Conservation (phyloP, 2,113 vertebrate species). For the Bambusicola thoracicus region DNA sequence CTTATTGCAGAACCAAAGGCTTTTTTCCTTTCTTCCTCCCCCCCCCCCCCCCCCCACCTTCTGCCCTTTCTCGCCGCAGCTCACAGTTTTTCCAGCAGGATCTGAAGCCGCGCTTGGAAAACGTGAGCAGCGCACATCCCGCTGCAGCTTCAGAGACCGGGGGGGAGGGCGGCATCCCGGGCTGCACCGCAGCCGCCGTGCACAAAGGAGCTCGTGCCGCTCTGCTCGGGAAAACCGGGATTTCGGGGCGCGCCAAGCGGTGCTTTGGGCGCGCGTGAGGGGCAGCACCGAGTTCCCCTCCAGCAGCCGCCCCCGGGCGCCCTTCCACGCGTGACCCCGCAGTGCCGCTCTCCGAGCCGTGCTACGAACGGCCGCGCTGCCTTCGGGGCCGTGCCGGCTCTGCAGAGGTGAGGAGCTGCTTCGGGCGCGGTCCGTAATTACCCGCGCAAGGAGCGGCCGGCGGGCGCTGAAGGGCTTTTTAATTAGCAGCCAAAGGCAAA, state of each 20-base stretch:
- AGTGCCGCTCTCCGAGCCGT: fast-evolving
- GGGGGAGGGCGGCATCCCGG: neutral
- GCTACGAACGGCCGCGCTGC: fast-evolving
- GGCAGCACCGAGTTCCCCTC: neutral
- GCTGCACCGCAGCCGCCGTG: neutral
- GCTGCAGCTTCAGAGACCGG: too few species aligned
- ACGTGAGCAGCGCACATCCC: too few species aligned
- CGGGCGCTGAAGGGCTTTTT: constrained; percentile 59
- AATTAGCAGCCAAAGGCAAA: constrained; percentile 65
- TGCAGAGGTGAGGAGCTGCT: neutral
- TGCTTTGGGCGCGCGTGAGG: neutral
- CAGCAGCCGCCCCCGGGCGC: neutral
- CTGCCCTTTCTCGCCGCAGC: neutral
- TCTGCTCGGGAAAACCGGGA: neutral
- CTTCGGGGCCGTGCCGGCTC: fast-evolving
- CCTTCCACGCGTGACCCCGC: fast-evolving
- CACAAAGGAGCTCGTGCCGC: neutral
- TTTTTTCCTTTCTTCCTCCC: fast-evolving
- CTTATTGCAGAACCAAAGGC: neutral
- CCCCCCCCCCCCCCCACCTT: too few species aligned
- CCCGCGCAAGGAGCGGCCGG: constrained; percentile 16
- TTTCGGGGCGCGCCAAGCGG: neutral
- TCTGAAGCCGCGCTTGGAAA: neutral
- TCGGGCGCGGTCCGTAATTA: neutral
- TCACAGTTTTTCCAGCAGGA: neutral